Evolutionary conservation across 2,113 vertebrate genomes (phyloP).

Genomic region (Cairina moschata): DNA sequence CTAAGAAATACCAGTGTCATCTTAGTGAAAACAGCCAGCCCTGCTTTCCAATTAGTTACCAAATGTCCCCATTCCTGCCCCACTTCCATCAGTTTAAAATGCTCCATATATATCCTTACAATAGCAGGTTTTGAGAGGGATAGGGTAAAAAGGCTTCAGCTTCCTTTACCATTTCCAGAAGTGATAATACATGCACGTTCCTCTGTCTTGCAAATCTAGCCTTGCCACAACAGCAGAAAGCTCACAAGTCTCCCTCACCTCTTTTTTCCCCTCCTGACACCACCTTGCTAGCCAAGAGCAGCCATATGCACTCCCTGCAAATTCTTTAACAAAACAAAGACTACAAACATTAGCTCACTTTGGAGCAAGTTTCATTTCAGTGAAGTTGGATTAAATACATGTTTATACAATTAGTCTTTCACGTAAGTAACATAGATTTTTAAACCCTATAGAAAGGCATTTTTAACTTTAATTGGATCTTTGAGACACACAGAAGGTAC

Average conservation of each 20-base stretch:
- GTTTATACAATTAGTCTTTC: neutral
- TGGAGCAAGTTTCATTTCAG: neutral
- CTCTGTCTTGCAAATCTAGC: neutral
- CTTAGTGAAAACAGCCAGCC: neutral
- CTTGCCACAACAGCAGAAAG: neutral
- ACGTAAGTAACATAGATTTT: neutral
- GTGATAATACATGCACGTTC: neutral
- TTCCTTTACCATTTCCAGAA: neutral
- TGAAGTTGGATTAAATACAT: neutral
- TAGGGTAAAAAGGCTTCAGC: neutral
- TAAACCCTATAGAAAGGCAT: neutral
- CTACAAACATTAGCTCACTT: neutral
- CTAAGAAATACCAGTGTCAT: neutral
- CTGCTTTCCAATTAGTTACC: neutral
- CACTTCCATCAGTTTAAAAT: neutral
- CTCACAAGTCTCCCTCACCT: neutral
- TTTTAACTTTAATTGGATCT: neutral
- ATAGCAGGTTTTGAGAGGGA: neutral
- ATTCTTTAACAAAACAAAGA: neutral
- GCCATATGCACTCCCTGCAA: neutral
- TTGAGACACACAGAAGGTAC: neutral
- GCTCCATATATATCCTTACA: neutral
- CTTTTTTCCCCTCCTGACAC: neutral
- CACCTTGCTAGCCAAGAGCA: neutral
- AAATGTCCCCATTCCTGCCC: neutral